Evolutionary conservation across 2,797 vertebrate species (phyloP).

Genomic region (Psittacula echo): DNA sequence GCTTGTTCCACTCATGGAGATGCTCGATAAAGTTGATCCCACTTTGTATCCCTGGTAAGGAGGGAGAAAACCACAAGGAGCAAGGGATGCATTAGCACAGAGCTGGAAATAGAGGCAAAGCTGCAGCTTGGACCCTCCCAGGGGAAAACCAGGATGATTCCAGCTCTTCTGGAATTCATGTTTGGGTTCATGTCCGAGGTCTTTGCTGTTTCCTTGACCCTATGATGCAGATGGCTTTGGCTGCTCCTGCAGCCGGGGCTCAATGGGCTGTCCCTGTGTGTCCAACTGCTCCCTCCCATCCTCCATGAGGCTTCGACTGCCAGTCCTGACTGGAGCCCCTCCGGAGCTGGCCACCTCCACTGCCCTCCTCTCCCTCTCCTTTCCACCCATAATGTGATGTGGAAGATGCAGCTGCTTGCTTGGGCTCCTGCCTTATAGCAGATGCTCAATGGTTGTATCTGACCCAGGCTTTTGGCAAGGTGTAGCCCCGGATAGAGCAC

Average conservation of each 20-base stretch:
- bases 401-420: not conserved
- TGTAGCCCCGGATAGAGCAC: not conserved
- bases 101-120: not conserved
- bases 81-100: accelerated
- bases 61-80: not conserved
- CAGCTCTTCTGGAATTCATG: not conserved
- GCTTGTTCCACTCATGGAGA: not conserved
- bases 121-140: not conserved
- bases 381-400: not conserved
- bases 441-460: not conserved
- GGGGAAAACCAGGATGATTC: not conserved
- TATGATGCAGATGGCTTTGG: not conserved
- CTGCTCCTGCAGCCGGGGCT: not conserved
- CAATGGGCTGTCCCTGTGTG: not conserved
- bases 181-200: not conserved
- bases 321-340: not conserved
- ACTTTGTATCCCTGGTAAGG: not conserved
- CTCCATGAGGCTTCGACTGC: not conserved
- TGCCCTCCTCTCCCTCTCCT: not conserved
- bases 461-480: not conserved
- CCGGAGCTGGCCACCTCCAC: not conserved
- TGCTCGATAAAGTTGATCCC: not conserved
- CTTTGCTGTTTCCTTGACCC: not conserved
- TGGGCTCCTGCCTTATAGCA: not conserved
- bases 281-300: not conserved